A percentile compares a stretch with the other conserved stretches of the same genome.
These are phyloP conservation scores for Tuberolachnus salignus DNA, from an alignment of 2,888 invertebrate species.

Conservation along the genomic window DNA sequence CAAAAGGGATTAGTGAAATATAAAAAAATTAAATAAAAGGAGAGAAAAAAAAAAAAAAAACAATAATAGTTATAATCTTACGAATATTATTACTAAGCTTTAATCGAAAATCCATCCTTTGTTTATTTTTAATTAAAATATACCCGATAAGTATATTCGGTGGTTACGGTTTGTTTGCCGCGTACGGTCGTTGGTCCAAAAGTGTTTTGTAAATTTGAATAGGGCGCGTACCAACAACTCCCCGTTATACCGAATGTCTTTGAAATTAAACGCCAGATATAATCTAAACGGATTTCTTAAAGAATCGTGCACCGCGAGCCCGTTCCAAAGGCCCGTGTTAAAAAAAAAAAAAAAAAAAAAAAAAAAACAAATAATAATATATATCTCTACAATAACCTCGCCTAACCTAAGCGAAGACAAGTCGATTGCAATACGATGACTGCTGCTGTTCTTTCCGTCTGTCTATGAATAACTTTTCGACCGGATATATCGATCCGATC, in stretches of 20 bases:
- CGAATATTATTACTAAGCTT: slow-evolving; percentile 43
- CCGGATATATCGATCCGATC: no score
- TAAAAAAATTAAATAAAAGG: no score
- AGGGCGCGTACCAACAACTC: background rate
- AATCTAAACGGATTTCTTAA: background rate
- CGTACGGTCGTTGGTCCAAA: slow-evolving; percentile 3
- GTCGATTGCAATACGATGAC: no score
- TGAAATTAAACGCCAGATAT: background rate
- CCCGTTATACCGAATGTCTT: background rate
- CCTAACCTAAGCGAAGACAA: no score
- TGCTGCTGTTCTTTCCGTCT: no score
- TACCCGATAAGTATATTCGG: slow-evolving; percentile 40
- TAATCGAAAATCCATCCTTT: slow-evolving; percentile 52
- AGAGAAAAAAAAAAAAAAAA: slow-evolving; percentile 3
- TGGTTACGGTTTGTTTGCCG: slow-evolving; percentile 37
- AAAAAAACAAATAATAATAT: no score
- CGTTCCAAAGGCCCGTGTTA: no score
- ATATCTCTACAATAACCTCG: no score
- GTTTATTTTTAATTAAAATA: slow-evolving; percentile 55
- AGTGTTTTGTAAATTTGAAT: slow-evolving; percentile 43
- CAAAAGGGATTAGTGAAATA: slow-evolving; percentile 27
- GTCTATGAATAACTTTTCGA: no score
- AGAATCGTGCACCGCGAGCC: no score
- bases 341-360: no score
- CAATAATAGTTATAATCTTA: slow-evolving; percentile 30